Evolutionary conservation across 2,113 vertebrate species (phyloP).

Genomic region (Notothenia coriiceps): DNA sequence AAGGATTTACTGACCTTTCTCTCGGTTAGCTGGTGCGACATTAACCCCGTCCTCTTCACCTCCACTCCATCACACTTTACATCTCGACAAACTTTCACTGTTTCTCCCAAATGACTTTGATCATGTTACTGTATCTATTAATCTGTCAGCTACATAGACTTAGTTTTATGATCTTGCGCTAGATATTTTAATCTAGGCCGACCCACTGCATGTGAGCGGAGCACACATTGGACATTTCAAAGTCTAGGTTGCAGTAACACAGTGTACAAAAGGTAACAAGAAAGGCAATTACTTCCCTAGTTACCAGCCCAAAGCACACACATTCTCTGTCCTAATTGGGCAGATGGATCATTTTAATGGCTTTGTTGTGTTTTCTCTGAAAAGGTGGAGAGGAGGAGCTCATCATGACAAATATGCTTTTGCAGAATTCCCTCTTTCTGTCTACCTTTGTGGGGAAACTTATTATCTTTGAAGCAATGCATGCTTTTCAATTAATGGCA

Average conservation of each 20-base stretch:
- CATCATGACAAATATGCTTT: not conserved
- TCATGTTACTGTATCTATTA: slow-evolving; percentile 6
- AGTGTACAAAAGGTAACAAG: slow-evolving; percentile 33
- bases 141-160: slow-evolving; percentile 2
- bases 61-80: not conserved
- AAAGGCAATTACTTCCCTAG: slow-evolving; percentile 30
- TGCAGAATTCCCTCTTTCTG: not conserved
- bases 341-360: slow-evolving; percentile 24
- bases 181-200: slow-evolving; percentile 34
- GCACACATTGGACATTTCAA: slow-evolving; percentile 52
- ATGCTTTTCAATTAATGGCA: not conserved
- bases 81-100: slow-evolving; percentile 6
- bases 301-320: slow-evolving; percentile 35
- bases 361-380: not conserved
- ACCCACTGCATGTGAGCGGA: slow-evolving; percentile 10
- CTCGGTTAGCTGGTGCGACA: not conserved
- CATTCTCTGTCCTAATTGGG: slow-evolving; percentile 14
- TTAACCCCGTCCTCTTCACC: not conserved
- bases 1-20: slow-evolving; percentile 38
- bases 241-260: not conserved
- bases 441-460: too few relatives aligned
- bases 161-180: slow-evolving; percentile 1
- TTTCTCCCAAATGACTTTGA: slow-evolving; percentile 19
- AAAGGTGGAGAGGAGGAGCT: not conserved
- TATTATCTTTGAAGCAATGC: not conserved